Percentiles rank a stretch among this genome's conserved stretches.
Conservation (phyloP, 2,113 vertebrate genomes). For the Nerophis lumbriciformis region DNA sequence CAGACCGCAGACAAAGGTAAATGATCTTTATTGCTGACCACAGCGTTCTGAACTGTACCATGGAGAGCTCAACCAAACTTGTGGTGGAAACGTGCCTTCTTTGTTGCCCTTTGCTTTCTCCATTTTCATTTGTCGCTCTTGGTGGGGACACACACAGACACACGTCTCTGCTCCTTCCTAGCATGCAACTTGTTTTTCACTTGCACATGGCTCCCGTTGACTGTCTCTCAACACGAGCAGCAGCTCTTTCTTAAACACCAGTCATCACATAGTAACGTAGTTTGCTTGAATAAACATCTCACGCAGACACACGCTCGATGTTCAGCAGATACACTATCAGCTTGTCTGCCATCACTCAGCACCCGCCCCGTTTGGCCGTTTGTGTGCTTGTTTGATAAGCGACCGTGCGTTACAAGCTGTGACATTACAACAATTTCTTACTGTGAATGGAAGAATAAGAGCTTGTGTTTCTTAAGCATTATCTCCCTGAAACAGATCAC, state of each 20-base stretch:
- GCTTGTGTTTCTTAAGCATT: conserved; percentile 14
- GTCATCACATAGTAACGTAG: conserved; percentile 29
- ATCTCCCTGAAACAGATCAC: conserved; percentile 27
- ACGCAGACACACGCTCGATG: conserved; percentile 27
- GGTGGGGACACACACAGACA: not conserved
- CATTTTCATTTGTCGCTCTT: conserved; percentile 4
- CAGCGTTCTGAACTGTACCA: no score
- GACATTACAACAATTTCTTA: not conserved
- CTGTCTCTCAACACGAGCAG: conserved; percentile 16
- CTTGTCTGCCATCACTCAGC: conserved; percentile 30
- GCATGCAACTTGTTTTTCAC: conserved; percentile 36
- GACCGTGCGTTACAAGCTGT: conserved; percentile 16
- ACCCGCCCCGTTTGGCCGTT: conserved; percentile 55
- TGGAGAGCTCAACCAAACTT: not conserved
- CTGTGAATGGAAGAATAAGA: conserved; percentile 11
- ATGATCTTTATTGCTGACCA: not conserved
- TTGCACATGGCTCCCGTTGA: conserved; percentile 14
- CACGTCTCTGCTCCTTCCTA: conserved; percentile 26
- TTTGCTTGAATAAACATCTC: conserved; percentile 20
- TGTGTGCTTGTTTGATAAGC: conserved; percentile 39
- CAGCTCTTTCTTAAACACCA: conserved; percentile 18
- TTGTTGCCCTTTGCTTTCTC: conserved; percentile 18
- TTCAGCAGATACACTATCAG: conserved; percentile 45
- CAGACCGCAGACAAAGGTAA: no score
- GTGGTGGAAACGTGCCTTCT: not conserved